Evolutionary conservation across 2,888 invertebrate species (phyloP).

Genomic region (Neria commutata): DNA sequence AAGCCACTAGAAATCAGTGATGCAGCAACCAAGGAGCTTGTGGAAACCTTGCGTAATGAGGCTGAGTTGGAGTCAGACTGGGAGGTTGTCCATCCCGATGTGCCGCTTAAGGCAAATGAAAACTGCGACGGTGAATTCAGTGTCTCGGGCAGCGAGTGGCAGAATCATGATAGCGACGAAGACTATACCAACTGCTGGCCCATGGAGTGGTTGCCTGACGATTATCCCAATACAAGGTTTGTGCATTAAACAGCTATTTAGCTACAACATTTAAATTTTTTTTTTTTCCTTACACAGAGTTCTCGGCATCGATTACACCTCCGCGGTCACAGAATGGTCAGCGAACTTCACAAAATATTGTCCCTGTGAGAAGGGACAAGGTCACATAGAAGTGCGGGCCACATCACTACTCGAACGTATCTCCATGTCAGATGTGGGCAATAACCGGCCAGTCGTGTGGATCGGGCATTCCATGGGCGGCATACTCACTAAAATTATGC

Average conservation of each 20-base stretch:
- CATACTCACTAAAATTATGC: slow-evolving; percentile 83
- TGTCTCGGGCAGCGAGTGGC: slow-evolving; percentile 60
- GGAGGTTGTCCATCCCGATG: slow-evolving; percentile 62
- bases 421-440: slow-evolving; percentile 77
- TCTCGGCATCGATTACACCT: slow-evolving; percentile 87
- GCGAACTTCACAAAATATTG: slow-evolving; percentile 65
- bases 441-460: slow-evolving; percentile 81
- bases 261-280: not conserved
- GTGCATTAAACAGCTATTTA: slow-evolving; percentile 8
- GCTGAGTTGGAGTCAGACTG: slow-evolving; percentile 59
- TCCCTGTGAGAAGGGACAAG: slow-evolving; percentile 63
- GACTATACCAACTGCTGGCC: slow-evolving; percentile 86
- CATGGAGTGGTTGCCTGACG: slow-evolving; percentile 88
- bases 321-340: slow-evolving; percentile 82
- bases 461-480: slow-evolving; percentile 97
- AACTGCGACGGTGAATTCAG: slow-evolving; percentile 63
- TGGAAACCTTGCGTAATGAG: slow-evolving; percentile 53
- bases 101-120: slow-evolving; percentile 53
- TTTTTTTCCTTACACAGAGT: slow-evolving; percentile 59
- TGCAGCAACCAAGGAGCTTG: slow-evolving; percentile 59
- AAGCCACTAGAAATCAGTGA: slow-evolving; percentile 56
- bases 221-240: slow-evolving; percentile 72
- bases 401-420: slow-evolving; percentile 72
- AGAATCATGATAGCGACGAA: slow-evolving; percentile 53
- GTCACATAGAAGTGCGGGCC: slow-evolving; percentile 72